Conservation (phyloP, 2,888 invertebrate genomes). For the Nebria brevicollis region DNA sequence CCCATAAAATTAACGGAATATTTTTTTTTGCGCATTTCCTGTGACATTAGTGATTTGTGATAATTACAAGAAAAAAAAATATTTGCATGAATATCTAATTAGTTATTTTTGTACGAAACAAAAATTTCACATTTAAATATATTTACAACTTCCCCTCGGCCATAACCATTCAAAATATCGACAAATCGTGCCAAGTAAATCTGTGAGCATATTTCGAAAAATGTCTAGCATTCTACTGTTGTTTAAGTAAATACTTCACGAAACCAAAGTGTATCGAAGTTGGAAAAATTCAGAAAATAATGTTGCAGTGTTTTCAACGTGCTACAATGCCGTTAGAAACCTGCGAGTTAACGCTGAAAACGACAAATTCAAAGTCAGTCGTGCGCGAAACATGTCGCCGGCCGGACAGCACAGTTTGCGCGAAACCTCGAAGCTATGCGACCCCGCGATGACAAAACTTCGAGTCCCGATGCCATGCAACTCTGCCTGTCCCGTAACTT, state of each 20-base stretch:
- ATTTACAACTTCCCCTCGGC: neutral
- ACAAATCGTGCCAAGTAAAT: neutral
- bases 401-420: slow-evolving; percentile 12
- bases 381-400: slow-evolving; percentile 38
- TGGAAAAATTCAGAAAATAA: slow-evolving; percentile 3
- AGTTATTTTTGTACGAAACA: neutral
- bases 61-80: slow-evolving; percentile 27
- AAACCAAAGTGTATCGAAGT: slow-evolving; percentile 25
- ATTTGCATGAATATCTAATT: slow-evolving; percentile 42
- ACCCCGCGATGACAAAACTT: neutral
- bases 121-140: neutral
- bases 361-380: slow-evolving; percentile 40
- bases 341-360: slow-evolving; percentile 20
- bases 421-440: neutral
- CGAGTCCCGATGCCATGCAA: no score
- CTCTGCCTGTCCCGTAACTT: neutral
- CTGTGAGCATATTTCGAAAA: neutral
- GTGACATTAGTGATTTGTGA: slow-evolving; percentile 36
- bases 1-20: slow-evolving; percentile 34
- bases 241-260: slow-evolving; percentile 26
- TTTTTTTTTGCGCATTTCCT: slow-evolving; percentile 29
- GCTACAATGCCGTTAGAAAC: slow-evolving; percentile 38
- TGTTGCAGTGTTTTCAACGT: neutral
- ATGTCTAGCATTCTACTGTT: slow-evolving; percentile 24
- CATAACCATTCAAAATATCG: neutral